A percentile compares a stretch with the other conserved stretches of the same genome.
These are phyloP conservation scores for Hydrocynus forskahlii DNA, from an alignment of 2,797 vertebrate species.

Conservation along the genomic window DNA sequence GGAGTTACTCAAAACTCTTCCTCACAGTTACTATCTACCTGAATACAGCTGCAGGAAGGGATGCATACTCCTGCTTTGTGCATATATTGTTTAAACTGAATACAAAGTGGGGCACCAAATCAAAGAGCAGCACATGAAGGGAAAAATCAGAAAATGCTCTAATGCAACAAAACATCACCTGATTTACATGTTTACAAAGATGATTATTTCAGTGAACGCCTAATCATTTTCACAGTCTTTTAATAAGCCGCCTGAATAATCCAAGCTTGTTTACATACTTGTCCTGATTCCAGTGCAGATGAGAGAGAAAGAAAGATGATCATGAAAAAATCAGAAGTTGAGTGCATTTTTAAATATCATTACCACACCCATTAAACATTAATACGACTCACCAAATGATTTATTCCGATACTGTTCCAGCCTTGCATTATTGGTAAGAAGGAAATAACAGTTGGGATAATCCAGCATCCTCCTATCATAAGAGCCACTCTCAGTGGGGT, in stretches of 20 bases:
- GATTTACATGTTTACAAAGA: constrained; percentile 26
- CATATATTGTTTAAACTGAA: constrained; percentile 37
- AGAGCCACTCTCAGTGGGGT: constrained; percentile 90
- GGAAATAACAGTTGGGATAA: constrained; percentile 95
- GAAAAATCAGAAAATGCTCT: constrained; percentile 24
- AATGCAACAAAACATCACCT: constrained; percentile 20
- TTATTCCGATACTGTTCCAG: constrained; percentile 98
- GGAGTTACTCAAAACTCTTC: constrained; percentile 23
- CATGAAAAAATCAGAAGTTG: constrained; percentile 23
- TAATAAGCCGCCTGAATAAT: constrained; percentile 31
- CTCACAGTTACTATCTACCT: background rate
- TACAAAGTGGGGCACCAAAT: constrained; percentile 13
- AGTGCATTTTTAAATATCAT: constrained; percentile 35
- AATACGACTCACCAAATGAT: constrained; percentile 86
- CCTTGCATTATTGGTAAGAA: constrained; percentile 99
- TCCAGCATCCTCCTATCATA: constrained; percentile 98
- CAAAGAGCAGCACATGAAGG: background rate
- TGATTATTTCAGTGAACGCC: constrained; percentile 23
- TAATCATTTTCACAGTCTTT: constrained; percentile 23
- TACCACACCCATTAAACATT: background rate
- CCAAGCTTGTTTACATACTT: constrained; percentile 29
- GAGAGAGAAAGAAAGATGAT: constrained; percentile 38
- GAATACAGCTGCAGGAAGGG: background rate
- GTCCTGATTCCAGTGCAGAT: constrained; percentile 22
- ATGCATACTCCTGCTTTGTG: background rate